Percentiles rank a stretch among this genome's conserved stretches.
Conservation (phyloP, 2,797 vertebrate genomes). For the Microchirus variegatus region DNA sequence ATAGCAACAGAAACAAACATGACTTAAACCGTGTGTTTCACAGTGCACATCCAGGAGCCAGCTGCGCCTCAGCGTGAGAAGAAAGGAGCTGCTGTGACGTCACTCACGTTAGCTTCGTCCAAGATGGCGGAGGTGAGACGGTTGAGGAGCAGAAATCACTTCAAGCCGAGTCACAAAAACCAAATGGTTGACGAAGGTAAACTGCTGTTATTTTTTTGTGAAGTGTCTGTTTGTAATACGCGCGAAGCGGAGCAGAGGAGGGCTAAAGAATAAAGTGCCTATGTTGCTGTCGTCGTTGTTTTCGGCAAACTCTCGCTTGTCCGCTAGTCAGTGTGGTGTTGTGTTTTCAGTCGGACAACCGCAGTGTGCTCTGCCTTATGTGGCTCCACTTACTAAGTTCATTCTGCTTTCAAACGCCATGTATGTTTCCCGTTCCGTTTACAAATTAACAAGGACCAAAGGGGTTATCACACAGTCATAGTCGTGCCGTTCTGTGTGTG, state of each 20-base stretch:
- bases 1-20: too few species aligned
- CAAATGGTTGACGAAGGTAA: slow-evolving; percentile 75
- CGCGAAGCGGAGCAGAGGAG: too few species aligned
- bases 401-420: too few species aligned
- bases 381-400: background rate
- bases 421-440: too few species aligned
- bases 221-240: fast-evolving
- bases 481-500: background rate
- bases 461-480: too few species aligned
- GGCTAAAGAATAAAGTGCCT: background rate
- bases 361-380: slow-evolving; percentile 42
- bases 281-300: background rate
- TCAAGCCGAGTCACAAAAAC: slow-evolving; percentile 67
- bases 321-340: background rate
- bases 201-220: background rate
- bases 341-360: background rate
- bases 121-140: slow-evolving; percentile 95
- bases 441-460: too few species aligned
- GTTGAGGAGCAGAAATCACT: slow-evolving; percentile 74
- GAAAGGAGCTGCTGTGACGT: slow-evolving; percentile 65
- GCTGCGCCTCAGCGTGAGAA: slow-evolving; percentile 11
- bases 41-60: too few species aligned
- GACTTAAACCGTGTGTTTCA: too few species aligned
- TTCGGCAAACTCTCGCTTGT: background rate
- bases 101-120: slow-evolving; percentile 83